Percentiles rank a stretch among this genome's conserved stretches.
Conservation (phyloP, 2,888 invertebrate genomes). For the Ceraclea dissimilis region DNA sequence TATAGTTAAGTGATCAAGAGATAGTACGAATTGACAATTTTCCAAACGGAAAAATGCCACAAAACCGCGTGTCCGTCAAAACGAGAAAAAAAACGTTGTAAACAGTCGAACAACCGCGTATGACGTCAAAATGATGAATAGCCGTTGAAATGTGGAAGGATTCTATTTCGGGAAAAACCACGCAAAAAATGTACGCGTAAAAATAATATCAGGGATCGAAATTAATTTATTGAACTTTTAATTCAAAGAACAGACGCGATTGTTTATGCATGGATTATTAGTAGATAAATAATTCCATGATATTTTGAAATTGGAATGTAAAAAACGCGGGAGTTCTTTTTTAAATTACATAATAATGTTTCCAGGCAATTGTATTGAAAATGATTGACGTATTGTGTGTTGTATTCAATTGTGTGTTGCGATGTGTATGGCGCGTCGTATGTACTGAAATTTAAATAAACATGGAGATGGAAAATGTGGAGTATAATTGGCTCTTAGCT, state of each 20-base stretch:
- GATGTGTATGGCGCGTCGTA: not conserved
- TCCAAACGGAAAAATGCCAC: not conserved
- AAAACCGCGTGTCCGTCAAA: conserved; percentile 7
- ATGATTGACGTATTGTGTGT: too few species aligned
- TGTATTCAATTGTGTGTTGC: not conserved
- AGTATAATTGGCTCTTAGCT: conserved; percentile 25
- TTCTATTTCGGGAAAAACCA: conserved; percentile 17
- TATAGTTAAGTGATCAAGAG: not conserved
- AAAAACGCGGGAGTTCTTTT: too few species aligned
- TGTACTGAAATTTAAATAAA: conserved; percentile 8
- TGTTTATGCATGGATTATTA: too few species aligned
- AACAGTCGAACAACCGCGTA: conserved; percentile 13
- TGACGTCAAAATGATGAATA: conserved; percentile 19
- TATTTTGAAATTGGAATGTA: too few species aligned
- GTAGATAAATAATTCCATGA: too few species aligned
- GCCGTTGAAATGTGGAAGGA: conserved; percentile 10
- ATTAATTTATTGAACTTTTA: too few species aligned
- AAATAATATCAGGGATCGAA: too few species aligned
- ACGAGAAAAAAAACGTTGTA: conserved; percentile 3
- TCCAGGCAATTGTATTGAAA: too few species aligned
- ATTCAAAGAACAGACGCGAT: too few species aligned
- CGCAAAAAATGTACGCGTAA: conserved; percentile 2
- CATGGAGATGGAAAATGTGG: conserved; percentile 17
- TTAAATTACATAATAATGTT: not conserved
- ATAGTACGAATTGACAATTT: not conserved